Percentiles rank a stretch among this genome's conserved stretches.
Conservation (phyloP, 2,888 invertebrate species). For the Erynnis tages region DNA sequence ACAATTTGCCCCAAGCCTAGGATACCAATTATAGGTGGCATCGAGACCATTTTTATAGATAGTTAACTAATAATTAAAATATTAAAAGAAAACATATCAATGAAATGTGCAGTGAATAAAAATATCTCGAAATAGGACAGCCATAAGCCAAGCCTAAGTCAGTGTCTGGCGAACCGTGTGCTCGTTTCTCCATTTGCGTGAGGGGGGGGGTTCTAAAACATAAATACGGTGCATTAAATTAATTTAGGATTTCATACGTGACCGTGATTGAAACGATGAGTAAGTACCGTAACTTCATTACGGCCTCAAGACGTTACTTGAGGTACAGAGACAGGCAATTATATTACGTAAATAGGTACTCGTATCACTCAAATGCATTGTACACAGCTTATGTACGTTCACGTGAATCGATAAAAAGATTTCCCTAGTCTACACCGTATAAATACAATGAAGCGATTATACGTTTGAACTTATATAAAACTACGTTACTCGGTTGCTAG, state of each 20-base stretch:
- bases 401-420: not conserved
- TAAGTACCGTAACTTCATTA: conserved; percentile 29
- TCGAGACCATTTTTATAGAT: too few relatives aligned
- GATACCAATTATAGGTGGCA: too few relatives aligned
- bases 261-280: conserved; percentile 17
- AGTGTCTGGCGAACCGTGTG: conserved; percentile 6
- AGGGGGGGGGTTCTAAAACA: too few relatives aligned
- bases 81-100: too few relatives aligned
- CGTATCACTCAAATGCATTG: conserved; percentile 11
- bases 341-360: not conserved
- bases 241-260: conserved; percentile 2
- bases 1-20: too few relatives aligned
- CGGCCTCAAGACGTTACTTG: conserved; percentile 30
- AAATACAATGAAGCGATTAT: not conserved
- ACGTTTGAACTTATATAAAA: conserved; percentile 6
- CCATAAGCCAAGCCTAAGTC: not conserved
- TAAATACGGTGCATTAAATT: not conserved
- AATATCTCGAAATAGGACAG: not conserved
- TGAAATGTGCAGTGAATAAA: not conserved
- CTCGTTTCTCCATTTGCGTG: conserved; percentile 11
- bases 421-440: conserved; percentile 5
- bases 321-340: conserved; percentile 1
- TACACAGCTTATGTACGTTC: conserved; percentile 3
- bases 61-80: too few relatives aligned
- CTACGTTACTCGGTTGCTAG: not conserved